Conservation (phyloP, 2,888 invertebrate genomes). For the Scaptomyza caliginosa region DNA sequence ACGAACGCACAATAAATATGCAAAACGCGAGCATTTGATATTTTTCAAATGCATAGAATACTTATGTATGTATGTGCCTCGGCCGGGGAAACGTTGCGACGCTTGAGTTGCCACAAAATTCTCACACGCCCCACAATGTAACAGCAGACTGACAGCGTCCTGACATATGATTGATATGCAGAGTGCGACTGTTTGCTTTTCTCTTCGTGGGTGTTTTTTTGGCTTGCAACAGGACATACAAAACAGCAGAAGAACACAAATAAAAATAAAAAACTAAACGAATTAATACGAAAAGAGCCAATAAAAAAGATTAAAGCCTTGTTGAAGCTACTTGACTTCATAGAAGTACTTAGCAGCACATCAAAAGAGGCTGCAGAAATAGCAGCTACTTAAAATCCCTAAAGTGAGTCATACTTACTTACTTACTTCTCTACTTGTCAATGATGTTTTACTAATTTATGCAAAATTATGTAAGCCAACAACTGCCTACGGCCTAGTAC, state of each 20-base stretch:
- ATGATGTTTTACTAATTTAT: conserved; percentile 49
- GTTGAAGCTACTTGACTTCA: background rate
- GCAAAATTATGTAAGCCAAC: conserved; percentile 46
- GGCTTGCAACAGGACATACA: background rate
- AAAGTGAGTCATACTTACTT: background rate
- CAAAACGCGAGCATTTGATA: conserved; percentile 73
- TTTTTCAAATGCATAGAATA: conserved; percentile 54
- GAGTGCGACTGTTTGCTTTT: conserved; percentile 41
- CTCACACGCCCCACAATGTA: conserved; percentile 61
- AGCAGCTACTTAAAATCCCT: conserved; percentile 21
- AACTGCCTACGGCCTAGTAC: conserved; percentile 3
- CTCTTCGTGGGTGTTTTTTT: background rate
- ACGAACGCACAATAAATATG: conserved; percentile 68
- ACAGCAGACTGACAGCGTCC: conserved; percentile 66
- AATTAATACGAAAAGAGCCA: conserved; percentile 6
- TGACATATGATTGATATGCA: conserved; percentile 77
- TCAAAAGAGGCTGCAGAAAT: conserved; percentile 3
- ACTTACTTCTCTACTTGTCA: conserved; percentile 11
- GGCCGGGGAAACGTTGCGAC: conserved; percentile 10
- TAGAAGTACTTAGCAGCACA: background rate
- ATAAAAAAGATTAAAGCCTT: conserved; percentile 1
- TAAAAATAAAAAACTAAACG: background rate
- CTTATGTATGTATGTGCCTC: background rate
- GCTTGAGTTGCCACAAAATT: conserved; percentile 44
- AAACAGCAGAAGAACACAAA: background rate